Conservation (phyloP, 2,797 vertebrate genomes). For the Todus mexicanus region DNA sequence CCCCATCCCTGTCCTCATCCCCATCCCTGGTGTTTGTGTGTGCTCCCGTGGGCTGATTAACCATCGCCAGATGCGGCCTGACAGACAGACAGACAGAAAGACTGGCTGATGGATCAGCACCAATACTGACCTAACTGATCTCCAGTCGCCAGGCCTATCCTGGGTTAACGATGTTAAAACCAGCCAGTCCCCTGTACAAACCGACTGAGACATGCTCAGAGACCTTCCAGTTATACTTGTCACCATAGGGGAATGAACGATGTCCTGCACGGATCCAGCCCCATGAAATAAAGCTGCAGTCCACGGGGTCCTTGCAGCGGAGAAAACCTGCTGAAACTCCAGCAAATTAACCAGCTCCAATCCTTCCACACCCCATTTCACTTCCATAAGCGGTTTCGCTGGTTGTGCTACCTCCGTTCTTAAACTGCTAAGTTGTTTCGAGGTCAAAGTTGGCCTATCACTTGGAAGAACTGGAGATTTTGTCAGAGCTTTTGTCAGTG, state of each 20-base stretch:
- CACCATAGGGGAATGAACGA: rapidly evolving
- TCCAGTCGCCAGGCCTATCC: background rate
- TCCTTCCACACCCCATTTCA: background rate
- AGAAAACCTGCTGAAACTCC: background rate
- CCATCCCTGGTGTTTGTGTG: too few relatives aligned
- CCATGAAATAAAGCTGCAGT: background rate
- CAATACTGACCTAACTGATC: background rate
- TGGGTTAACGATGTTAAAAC: background rate
- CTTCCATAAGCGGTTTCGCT: background rate
- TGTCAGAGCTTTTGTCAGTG: constrained; percentile 11
- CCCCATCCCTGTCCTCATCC: background rate
- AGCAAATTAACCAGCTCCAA: background rate
- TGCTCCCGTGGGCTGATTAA: background rate
- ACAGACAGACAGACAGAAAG: background rate
- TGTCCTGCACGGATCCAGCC: background rate
- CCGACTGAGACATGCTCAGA: rapidly evolving
- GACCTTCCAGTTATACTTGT: background rate
- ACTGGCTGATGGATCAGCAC: background rate
- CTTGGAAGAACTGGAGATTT: background rate
- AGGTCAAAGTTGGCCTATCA: background rate
- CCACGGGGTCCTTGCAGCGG: background rate
- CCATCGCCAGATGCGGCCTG: background rate
- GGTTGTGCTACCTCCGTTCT: background rate
- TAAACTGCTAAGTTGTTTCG: background rate
- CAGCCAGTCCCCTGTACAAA: background rate